Evolutionary conservation across 2,888 invertebrate species (phyloP).

Genomic region (Alloscopus bannaensis): DNA sequence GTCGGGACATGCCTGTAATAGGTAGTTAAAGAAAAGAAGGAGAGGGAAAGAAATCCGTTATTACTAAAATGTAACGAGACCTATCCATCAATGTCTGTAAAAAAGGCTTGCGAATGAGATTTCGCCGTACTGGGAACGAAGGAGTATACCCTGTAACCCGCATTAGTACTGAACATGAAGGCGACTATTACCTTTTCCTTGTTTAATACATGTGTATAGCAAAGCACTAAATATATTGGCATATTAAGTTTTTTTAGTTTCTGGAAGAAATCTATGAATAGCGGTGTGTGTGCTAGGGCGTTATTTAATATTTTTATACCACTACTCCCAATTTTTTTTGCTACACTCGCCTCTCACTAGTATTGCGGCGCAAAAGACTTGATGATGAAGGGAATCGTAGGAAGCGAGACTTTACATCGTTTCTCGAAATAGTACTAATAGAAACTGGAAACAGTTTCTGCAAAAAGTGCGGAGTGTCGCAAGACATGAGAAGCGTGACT

Average conservation of each 20-base stretch:
- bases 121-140: constrained; percentile 32
- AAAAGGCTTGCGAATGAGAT: constrained; percentile 64
- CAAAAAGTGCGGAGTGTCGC: too few species aligned
- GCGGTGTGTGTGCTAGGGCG: not conserved
- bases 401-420: too few species aligned
- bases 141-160: not conserved
- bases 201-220: not conserved
- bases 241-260: constrained; percentile 44
- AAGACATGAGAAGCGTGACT: too few species aligned
- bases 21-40: constrained; percentile 13
- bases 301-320: constrained; percentile 46
- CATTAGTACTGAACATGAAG: too few species aligned
- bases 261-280: constrained; percentile 31
- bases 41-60: constrained; percentile 66
- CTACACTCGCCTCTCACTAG: too few species aligned
- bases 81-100: constrained; percentile 73
- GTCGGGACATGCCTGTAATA: too few species aligned
- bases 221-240: constrained; percentile 41
- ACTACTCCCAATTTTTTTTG: constrained; percentile 1
- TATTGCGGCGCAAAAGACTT: too few species aligned
- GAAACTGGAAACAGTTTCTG: too few species aligned
- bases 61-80: constrained; percentile 72
- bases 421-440: too few species aligned
- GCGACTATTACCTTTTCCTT: too few species aligned
- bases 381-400: too few species aligned